These are phyloP conservation scores for Oegoconia quadripuncta DNA, from an alignment of 2,888 invertebrate species.

Conservation along the genomic window DNA sequence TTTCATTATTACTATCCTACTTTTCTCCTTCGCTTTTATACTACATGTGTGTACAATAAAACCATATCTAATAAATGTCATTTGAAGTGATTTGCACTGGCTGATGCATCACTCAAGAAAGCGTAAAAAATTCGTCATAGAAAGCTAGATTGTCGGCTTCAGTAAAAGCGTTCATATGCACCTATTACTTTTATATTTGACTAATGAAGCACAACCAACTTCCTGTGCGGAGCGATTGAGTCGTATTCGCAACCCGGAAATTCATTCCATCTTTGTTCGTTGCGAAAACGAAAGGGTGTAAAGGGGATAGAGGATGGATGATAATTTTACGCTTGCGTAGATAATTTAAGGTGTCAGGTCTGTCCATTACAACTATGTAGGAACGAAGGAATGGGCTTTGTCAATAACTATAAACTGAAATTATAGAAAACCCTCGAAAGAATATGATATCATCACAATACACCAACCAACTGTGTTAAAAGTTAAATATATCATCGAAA, in stretches of 20 bases:
- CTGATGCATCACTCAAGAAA: slow-evolving; percentile 18
- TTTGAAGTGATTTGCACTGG: slow-evolving; percentile 4
- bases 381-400: no score
- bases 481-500: no score
- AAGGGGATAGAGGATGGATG: slow-evolving; percentile 25
- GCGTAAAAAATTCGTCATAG: slow-evolving; percentile 22
- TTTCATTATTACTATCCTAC: no score
- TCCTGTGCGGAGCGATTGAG: slow-evolving; percentile 60
- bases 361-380: no score
- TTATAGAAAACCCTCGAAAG: no score
- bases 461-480: no score
- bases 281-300: slow-evolving; percentile 56
- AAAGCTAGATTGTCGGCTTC: slow-evolving; percentile 47
- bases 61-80: not conserved
- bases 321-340: slow-evolving; percentile 44
- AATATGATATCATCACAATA: no score
- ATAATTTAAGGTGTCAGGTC: slow-evolving; percentile 25
- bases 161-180: slow-evolving; percentile 47
- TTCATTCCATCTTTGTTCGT: slow-evolving; percentile 54
- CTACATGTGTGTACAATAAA: no score
- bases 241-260: slow-evolving; percentile 68
- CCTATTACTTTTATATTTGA: slow-evolving; percentile 41
- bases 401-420: no score
- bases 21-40: no score
- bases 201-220: slow-evolving; percentile 68